A percentile compares a stretch with the other conserved stretches of the same genome.
phyloP scores from a whole-genome alignment of 2,113 vertebrate genomes.

The Poicephalus meyeri region DNA sequence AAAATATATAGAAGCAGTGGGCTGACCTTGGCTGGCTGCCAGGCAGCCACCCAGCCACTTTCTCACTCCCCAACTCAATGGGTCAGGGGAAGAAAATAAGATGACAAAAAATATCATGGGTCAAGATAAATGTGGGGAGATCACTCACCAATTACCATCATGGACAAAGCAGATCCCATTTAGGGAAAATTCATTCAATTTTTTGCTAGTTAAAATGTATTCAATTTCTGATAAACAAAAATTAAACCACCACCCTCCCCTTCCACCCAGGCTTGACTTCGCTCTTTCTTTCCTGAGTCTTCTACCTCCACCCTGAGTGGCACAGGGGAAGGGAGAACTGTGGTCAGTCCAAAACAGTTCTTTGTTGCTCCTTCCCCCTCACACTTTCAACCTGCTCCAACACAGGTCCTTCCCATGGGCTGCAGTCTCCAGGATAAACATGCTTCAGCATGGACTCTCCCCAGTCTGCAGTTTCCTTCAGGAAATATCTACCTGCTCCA shows the following conservation, averaged over 20 bases:
- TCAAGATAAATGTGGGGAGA: neutral
- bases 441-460: neutral
- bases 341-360: neutral
- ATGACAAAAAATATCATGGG: neutral
- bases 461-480: neutral
- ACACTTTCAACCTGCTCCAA: neutral
- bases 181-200: neutral
- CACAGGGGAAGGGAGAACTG: neutral
- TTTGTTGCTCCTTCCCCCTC: neutral
- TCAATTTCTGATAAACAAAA: neutral
- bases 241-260: accelerated
- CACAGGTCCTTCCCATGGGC: neutral
- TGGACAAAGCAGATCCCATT: accelerated
- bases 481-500: neutral
- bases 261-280: neutral
- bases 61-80: neutral
- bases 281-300: neutral
- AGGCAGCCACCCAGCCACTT: accelerated
- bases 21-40: neutral
- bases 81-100: neutral
- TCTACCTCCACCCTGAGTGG: accelerated
- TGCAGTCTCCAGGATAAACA: neutral
- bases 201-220: neutral
- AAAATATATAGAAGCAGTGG: neutral
- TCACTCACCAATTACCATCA: neutral